Evolutionary conservation across 2,797 vertebrate species (phyloP).

Genomic region (Enteromius mattozi): DNA sequence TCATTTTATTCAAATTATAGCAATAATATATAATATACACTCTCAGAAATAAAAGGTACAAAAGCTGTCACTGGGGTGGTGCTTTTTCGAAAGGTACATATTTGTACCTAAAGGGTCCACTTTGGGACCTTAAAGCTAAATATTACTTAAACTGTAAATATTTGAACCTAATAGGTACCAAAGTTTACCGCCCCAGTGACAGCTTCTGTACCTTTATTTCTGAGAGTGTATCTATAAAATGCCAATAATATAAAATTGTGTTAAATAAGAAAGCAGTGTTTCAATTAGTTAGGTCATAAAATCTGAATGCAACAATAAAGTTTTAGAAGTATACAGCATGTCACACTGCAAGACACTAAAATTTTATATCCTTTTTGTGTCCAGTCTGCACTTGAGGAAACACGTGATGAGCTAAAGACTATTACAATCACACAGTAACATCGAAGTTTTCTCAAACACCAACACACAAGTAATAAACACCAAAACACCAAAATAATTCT

Average conservation of each 20-base stretch:
- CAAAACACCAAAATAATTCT: slow-evolving; percentile 49
- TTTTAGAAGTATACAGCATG: not conserved
- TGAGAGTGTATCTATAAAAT: not conserved
- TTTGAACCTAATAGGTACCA: too few species aligned
- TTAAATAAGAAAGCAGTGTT: not conserved
- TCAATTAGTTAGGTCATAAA: not conserved
- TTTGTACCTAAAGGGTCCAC: too few species aligned
- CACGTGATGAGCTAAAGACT: not conserved
- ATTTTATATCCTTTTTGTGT: not conserved
- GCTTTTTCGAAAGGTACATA: too few species aligned
- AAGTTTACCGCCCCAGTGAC: too few species aligned
- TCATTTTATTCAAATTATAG: not conserved
- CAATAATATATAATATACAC: not conserved
- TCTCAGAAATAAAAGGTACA: too few species aligned
- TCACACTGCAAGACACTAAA: not conserved
- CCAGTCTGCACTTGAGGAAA: not conserved
- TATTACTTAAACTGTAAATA: too few species aligned
- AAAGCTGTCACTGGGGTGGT: too few species aligned
- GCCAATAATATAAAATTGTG: not conserved
- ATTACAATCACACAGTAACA: not conserved
- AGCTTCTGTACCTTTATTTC: too few species aligned
- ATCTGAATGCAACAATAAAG: not conserved
- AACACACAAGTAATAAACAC: slow-evolving; percentile 33
- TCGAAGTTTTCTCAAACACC: not conserved
- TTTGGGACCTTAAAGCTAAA: too few species aligned